These are phyloP conservation scores for Matsumyia berberina DNA, from an alignment of 2,888 invertebrate genomes.

Conservation along the genomic window DNA sequence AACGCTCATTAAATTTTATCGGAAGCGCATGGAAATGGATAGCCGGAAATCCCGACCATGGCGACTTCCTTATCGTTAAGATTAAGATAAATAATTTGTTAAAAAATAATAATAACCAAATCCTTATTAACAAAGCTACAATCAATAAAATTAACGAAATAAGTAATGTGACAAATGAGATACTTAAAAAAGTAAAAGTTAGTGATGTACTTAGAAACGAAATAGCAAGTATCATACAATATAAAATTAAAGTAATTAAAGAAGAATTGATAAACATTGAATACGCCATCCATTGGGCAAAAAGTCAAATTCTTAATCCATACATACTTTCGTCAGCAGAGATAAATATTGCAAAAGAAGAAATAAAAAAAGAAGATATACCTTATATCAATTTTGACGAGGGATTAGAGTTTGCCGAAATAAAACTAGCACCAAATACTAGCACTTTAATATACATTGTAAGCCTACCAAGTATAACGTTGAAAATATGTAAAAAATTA, in stretches of 20 bases:
- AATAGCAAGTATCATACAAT: slow-evolving; percentile 28
- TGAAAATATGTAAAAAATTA: slow-evolving; percentile 55
- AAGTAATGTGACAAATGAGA: slow-evolving; percentile 53
- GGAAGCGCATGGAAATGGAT: slow-evolving; percentile 61
- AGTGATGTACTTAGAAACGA: slow-evolving; percentile 16
- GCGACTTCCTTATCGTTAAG: slow-evolving; percentile 46
- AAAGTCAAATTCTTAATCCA: slow-evolving; percentile 34
- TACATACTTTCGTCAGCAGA: slow-evolving; percentile 39
- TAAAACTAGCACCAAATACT: slow-evolving; percentile 48
- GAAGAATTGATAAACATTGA: too few species aligned
- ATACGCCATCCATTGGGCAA: slow-evolving; percentile 45
- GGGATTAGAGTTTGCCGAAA: slow-evolving; percentile 61
- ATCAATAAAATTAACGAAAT: slow-evolving; percentile 46
- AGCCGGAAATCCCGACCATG: slow-evolving; percentile 53
- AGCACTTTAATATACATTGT: slow-evolving; percentile 57
- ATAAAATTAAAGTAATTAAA: slow-evolving; percentile 62
- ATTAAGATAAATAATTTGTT: slow-evolving; percentile 40
- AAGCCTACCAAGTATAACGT: slow-evolving; percentile 56
- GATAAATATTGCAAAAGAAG: slow-evolving; percentile 28
- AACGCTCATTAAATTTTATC: too few species aligned
- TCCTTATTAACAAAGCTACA: slow-evolving; percentile 53
- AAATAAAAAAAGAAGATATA: slow-evolving; percentile 44
- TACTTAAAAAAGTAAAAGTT: slow-evolving; percentile 30
- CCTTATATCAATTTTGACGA: slow-evolving; percentile 63
- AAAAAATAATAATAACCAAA: slow-evolving; percentile 44